A percentile compares a stretch with the other conserved stretches of the same genome.
phyloP scores from a whole-genome alignment of 1,140 invertebrate genomes.

The Melitaea cinxia region DNA sequence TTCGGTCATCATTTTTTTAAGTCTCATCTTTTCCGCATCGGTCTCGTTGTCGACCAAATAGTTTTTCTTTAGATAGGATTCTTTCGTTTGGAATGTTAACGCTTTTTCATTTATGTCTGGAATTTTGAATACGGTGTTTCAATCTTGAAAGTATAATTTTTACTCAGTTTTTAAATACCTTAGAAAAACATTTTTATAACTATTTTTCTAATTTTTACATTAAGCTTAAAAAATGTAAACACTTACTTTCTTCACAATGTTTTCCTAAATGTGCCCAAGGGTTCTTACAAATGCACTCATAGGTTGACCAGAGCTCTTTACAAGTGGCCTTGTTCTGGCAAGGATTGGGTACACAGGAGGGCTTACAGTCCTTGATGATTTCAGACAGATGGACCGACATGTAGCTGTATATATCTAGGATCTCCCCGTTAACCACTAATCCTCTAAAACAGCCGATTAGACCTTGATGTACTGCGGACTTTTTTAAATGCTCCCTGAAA shows the following conservation, averaged over 20 bases:
- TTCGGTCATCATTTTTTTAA: constrained; percentile 89
- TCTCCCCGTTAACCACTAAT: constrained; percentile 94
- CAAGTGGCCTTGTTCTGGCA: constrained; percentile 95
- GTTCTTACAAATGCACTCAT: constrained; percentile 94
- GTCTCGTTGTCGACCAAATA: constrained; percentile 85
- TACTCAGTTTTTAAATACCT: not conserved
- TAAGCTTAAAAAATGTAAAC: too few species aligned
- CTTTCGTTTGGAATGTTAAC: constrained; percentile 91
- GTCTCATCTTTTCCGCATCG: constrained; percentile 84
- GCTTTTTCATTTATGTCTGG: constrained; percentile 90
- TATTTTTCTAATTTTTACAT: not conserved
- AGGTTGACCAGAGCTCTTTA: constrained; percentile 95
- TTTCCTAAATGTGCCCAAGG: constrained; percentile 94
- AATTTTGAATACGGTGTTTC: not conserved
- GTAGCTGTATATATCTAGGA: constrained; percentile 94
- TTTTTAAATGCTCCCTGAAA: constrained; percentile 89
- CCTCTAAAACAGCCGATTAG: constrained; percentile 96
- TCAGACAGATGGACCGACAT: constrained; percentile 95
- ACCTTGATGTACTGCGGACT: constrained; percentile 91
- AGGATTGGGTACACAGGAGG: constrained; percentile 95
- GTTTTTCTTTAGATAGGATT: constrained; percentile 90
- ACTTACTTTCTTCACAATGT: constrained; percentile 94
- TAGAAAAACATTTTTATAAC: too few species aligned
- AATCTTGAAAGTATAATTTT: not conserved
- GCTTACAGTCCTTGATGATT: constrained; percentile 95